These are phyloP conservation scores for Lordiphosa andalusiaca DNA, from an alignment of 2,888 invertebrate species.

Conservation along the genomic window DNA sequence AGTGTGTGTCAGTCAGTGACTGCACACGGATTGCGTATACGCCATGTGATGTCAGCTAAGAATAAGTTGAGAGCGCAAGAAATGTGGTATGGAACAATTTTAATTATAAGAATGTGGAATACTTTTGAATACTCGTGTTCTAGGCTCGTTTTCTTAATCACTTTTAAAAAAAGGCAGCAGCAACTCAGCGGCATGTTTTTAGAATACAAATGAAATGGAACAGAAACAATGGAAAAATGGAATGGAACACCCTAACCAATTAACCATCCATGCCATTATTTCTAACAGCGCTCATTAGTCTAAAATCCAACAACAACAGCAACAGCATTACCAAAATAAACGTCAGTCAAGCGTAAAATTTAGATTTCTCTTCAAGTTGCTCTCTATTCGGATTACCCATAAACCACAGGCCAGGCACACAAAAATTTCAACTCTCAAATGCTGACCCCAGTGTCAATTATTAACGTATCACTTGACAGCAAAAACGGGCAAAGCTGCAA, in stretches of 20 bases:
- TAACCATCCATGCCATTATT: no score
- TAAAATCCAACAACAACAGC: slow-evolving; percentile 16
- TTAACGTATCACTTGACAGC: slow-evolving; percentile 79
- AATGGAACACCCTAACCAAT: no score
- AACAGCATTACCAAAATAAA: slow-evolving; percentile 1
- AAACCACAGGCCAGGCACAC: slow-evolving; percentile 51
- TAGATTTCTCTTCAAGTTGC: slow-evolving; percentile 43
- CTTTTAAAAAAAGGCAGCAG: no score
- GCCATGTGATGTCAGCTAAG: slow-evolving; percentile 29
- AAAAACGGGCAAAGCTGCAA: slow-evolving; percentile 51
- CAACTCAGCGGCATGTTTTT: no score
- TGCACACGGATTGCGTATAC: slow-evolving; percentile 48
- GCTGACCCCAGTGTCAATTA: slow-evolving; percentile 79
- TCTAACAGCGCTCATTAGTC: slow-evolving; percentile 40
- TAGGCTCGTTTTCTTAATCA: no score
- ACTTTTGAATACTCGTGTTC: no score
- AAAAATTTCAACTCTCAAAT: slow-evolving; percentile 15
- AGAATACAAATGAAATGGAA: no score
- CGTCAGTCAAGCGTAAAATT: slow-evolving; percentile 65
- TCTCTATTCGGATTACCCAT: slow-evolving; percentile 52
- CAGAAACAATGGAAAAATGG: no score
- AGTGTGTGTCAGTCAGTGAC: slow-evolving; percentile 18
- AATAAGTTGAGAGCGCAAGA: background rate
- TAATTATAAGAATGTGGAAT: no score
- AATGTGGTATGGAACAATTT: no score